Evolutionary conservation across 2,113 vertebrate species (phyloP).

Genomic region (Hyperoodon ampullatus): DNA sequence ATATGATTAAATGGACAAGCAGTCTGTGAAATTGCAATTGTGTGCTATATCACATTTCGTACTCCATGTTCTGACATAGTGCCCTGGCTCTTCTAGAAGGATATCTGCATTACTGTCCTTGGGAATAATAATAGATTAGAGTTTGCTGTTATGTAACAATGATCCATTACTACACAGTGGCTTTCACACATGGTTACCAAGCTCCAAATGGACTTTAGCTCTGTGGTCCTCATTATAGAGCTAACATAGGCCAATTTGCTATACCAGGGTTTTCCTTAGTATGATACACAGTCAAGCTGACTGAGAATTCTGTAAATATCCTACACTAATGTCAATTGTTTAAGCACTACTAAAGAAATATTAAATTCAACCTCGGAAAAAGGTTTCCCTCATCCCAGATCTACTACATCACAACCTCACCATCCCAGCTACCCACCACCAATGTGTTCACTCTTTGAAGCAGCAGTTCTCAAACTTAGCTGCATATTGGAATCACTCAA

Average conservation of each 20-base stretch:
- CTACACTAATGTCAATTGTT: not conserved
- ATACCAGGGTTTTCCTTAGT: not conserved
- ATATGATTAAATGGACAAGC: not conserved
- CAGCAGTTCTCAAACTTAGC: not conserved
- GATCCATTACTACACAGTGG: not conserved
- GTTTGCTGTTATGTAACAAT: slow-evolving; percentile 16
- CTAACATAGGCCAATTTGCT: not conserved
- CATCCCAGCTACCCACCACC: not conserved
- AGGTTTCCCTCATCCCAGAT: not conserved
- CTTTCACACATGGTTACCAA: not conserved
- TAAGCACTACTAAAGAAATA: slow-evolving; percentile 30
- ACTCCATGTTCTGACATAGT: not conserved
- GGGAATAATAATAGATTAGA: slow-evolving; percentile 48
- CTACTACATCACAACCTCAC: not conserved
- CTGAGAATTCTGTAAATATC: not conserved
- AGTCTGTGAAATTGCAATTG: not conserved
- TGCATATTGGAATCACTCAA: not conserved
- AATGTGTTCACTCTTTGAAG: not conserved
- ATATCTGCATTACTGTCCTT: slow-evolving; percentile 32
- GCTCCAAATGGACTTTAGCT: not conserved
- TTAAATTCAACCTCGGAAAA: slow-evolving; percentile 19
- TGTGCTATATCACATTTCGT: not conserved
- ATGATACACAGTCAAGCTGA: not conserved
- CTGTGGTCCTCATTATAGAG: not conserved
- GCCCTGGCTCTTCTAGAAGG: slow-evolving; percentile 37